Evolutionary conservation across 64 coral and sea anemone genomes (phyloP).

Genomic region (Anthopleura sola): DNA sequence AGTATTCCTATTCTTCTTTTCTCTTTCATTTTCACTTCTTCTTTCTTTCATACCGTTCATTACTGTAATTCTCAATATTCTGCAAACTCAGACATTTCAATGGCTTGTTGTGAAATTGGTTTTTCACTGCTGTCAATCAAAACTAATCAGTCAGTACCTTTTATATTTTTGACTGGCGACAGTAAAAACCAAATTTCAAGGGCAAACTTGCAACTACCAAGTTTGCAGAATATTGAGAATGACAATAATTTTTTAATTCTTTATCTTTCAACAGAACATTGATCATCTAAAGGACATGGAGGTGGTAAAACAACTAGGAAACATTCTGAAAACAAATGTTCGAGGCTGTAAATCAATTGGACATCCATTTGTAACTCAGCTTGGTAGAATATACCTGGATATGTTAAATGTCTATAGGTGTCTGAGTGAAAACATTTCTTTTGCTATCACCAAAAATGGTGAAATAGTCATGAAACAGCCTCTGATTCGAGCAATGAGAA

Average conservation of each 20-base stretch:
- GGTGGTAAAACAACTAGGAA: conserved; percentile 96
- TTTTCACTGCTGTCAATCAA: no score
- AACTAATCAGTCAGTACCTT: no score
- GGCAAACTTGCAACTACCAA: no score
- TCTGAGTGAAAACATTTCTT: conserved; percentile 98
- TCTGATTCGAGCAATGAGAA: conserved; percentile 89
- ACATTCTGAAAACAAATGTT: conserved; percentile 99
- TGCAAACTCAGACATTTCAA: no score
- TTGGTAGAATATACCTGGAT: conserved; percentile 97
- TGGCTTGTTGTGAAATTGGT: no score
- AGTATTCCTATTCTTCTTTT: not conserved
- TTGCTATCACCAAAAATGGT: conserved; percentile 86
- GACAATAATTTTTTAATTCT: not conserved
- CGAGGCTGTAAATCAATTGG: conserved; percentile 97
- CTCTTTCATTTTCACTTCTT: not conserved
- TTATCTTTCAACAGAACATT: conserved; percentile 74
- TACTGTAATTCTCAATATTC: no score
- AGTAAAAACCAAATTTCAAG: no score
- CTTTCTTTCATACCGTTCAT: not conserved
- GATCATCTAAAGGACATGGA: conserved; percentile 91
- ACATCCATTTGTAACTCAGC: conserved; percentile 96
- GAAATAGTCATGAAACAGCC: conserved; percentile 95
- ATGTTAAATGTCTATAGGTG: conserved; percentile 99
- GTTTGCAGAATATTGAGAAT: no score
- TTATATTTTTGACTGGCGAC: no score